These are phyloP conservation scores for Drosophila mayri DNA, from an alignment of 1,140 invertebrate genomes.

Conservation along the genomic window DNA sequence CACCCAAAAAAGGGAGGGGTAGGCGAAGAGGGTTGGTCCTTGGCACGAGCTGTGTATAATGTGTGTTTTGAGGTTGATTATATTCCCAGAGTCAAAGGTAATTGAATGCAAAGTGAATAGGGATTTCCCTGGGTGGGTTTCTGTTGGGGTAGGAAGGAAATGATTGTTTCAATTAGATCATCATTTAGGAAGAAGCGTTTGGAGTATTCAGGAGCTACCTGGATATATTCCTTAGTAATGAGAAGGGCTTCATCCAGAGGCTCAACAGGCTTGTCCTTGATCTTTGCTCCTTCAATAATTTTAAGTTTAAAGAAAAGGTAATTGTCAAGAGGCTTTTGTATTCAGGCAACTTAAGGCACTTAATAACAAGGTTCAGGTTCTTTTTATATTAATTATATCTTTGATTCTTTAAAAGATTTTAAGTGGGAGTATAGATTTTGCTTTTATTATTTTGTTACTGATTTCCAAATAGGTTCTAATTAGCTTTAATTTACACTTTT, in stretches of 20 bases:
- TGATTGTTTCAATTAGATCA: not conserved
- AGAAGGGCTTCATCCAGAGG: not conserved
- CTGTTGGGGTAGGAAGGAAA: not conserved
- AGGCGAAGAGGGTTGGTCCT: constrained; percentile 17
- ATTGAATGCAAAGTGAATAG: constrained; percentile 11
- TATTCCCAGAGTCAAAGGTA: constrained; percentile 15
- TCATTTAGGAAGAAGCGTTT: not conserved
- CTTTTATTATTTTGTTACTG: not conserved
- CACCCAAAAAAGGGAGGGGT: not conserved
- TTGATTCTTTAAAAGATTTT: too few relatives aligned
- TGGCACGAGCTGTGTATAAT: constrained; percentile 21
- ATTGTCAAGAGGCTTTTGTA: not conserved
- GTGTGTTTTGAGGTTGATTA: constrained; percentile 35
- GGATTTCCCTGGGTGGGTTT: not conserved
- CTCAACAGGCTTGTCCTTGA: not conserved
- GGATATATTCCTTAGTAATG: not conserved
- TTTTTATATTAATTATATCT: not conserved
- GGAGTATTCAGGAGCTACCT: not conserved
- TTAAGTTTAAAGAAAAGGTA: not conserved
- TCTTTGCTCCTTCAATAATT: not conserved
- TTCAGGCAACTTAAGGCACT: not conserved
- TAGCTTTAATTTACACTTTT: not conserved
- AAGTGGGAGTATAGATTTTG: not conserved
- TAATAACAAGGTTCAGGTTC: not conserved
- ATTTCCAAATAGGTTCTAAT: not conserved